These are phyloP conservation scores for Pelosia muscerda DNA, from an alignment of 2,888 invertebrate genomes.

Conservation along the genomic window DNA sequence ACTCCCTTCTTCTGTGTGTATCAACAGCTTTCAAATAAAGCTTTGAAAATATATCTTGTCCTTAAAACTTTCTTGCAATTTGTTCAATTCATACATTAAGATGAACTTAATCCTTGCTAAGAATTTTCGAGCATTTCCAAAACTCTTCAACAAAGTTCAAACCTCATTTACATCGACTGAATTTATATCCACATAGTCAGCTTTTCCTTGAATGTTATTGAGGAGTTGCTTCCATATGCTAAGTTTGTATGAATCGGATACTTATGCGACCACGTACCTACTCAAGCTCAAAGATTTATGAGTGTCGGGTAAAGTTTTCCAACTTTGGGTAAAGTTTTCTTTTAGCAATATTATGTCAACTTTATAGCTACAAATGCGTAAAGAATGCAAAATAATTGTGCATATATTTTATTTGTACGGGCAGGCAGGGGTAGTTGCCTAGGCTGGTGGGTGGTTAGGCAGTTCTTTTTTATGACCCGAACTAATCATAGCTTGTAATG, in stretches of 20 bases:
- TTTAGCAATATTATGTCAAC: background rate
- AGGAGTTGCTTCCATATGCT: slow-evolving; percentile 33
- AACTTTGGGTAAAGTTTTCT: background rate
- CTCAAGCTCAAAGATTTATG: slow-evolving; percentile 14
- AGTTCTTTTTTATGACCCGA: no score
- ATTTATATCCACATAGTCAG: slow-evolving; percentile 42
- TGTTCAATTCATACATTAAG: background rate
- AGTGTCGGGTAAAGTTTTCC: background rate
- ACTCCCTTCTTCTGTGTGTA: background rate
- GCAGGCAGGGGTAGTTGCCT: no score
- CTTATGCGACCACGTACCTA: slow-evolving; percentile 15
- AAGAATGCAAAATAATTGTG: background rate
- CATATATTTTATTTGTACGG: no score
- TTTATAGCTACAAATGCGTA: background rate
- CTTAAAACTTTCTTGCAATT: background rate
- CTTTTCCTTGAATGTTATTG: slow-evolving; percentile 30
- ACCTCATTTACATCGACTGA: slow-evolving; percentile 27
- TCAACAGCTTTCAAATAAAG: background rate
- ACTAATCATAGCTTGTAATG: no score
- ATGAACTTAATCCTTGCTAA: background rate
- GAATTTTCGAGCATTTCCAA: background rate
- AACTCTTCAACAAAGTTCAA: slow-evolving; percentile 16
- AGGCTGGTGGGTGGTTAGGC: no score
- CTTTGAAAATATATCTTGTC: background rate
- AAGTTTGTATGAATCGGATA: slow-evolving; percentile 22